Base-by-base conservation (phyloP, 2,888 invertebrate genomes). In the Gymnoscelis rufifasciata region DNA sequence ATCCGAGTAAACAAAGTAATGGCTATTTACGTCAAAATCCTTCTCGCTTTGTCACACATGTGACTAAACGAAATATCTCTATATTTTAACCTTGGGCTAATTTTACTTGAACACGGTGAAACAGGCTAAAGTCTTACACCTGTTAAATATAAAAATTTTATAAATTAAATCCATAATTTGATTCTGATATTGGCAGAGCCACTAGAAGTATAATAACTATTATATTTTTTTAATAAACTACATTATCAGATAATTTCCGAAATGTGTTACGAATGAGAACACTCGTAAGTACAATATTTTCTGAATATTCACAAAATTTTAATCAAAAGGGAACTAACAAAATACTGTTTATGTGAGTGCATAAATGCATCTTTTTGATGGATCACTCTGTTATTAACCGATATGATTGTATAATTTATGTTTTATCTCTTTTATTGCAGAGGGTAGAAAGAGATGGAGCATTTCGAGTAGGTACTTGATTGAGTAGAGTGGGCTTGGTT, bases 401-500 rank as follows among this genome's bases (percentile, higher is more conserved):
- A 33, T 39, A 19, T 42, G 26, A 41, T 33, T 33, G 39, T 35
- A 45, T 6, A 30, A 14, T 2, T 26, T 11, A 30, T 38, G 13
- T 10, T 30, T 30, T 10, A 13, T 43, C 47, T 38, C 44, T 29
- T 29, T 37, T 41, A 47, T 51, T 47, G 36, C 26, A 30, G 43
- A 24, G 33, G 5, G n/a, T 29, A 26, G 12, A 33, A 47, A 47
- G 19, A 36, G 45, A 55, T 54, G 57, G 53, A 58, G 29, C 38
- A 38, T 40, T 47, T 43, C 12, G 43, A 19, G 46, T 53, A 40
- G 42, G 52, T 59, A 48, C 44, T 30, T 58, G 54, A 54, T 51
- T 52, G 57, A 65, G 64, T 54, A 61, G 56, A 57, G 54, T 62
- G 58, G 74, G 69, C 64, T 60, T 55, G 55, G 62, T 13, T 42